Evolutionary conservation across 2,113 vertebrate genomes (phyloP).

Genomic region (Orcinus orca): DNA sequence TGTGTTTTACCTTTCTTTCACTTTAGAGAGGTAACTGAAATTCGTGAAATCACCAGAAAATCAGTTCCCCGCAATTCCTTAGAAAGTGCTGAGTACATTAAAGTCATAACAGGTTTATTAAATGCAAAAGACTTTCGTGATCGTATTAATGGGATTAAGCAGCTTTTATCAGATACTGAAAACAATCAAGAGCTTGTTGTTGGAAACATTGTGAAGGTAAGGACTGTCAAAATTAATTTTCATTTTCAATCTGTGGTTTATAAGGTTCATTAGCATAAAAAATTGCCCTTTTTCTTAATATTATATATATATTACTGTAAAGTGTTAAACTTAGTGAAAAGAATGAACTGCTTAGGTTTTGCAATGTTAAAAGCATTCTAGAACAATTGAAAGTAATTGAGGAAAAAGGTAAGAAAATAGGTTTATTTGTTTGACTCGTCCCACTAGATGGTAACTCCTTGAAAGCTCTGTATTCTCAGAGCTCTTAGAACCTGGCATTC

Average conservation of each 20-base stretch:
- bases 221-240: neutral
- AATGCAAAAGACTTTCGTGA: slow-evolving; percentile 93
- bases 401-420: neutral
- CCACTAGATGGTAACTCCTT: neutral
- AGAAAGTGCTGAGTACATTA: slow-evolving; percentile 89
- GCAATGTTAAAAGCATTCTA: neutral
- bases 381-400: neutral
- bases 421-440: neutral
- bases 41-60: slow-evolving; percentile 76
- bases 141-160: slow-evolving; percentile 90
- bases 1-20: neutral
- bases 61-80: slow-evolving; percentile 83
- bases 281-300: neutral
- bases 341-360: neutral
- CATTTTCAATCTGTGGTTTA: neutral
- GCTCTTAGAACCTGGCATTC: neutral
- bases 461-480: neutral
- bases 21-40: slow-evolving; percentile 84
- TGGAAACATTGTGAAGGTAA: slow-evolving; percentile 90
- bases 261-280: neutral
- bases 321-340: slow-evolving; percentile 37
- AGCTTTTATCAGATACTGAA: slow-evolving; percentile 88
- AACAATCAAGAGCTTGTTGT: slow-evolving; percentile 87
- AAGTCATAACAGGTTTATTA: slow-evolving; percentile 84
- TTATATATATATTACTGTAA: slow-evolving; percentile 2